Percentiles rank a stretch among this genome's conserved stretches.
Evolutionary conservation across 2,888 invertebrate species (phyloP).

Genomic region (Limnephilus lunatus): DNA sequence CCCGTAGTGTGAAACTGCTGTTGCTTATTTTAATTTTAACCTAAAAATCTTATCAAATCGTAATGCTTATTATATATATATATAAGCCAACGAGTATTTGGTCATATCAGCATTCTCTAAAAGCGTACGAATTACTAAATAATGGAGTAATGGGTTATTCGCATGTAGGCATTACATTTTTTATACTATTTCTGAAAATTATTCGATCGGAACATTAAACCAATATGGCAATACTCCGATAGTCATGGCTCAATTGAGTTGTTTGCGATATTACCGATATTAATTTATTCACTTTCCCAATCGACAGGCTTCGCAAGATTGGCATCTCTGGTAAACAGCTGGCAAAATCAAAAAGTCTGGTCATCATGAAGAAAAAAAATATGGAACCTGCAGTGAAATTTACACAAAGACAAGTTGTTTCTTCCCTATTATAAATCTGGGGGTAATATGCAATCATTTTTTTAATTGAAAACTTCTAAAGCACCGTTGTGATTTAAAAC

Average conservation of each 20-base stretch:
- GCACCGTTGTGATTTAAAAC: too few species aligned
- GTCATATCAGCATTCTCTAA: background rate
- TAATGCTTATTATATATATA: too few species aligned
- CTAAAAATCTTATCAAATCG: background rate
- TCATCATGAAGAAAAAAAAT: background rate
- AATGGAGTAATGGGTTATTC: background rate
- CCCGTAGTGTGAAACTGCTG: too few species aligned
- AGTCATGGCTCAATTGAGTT: constrained; percentile 14
- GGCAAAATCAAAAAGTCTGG: background rate
- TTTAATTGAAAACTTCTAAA: too few species aligned
- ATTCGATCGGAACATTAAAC: background rate
- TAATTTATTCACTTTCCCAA: background rate
- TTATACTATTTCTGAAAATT: background rate
- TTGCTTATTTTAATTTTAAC: background rate
- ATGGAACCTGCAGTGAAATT: background rate
- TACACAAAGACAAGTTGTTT: background rate
- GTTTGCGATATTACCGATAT: background rate
- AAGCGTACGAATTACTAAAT: background rate
- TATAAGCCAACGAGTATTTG: background rate
- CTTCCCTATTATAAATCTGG: background rate
- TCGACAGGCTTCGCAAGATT: background rate
- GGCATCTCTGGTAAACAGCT: background rate
- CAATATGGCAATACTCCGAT: constrained; percentile 6
- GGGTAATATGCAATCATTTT: too few species aligned
- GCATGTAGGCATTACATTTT: background rate